Evolutionary conservation across 2,888 invertebrate species (phyloP).

Genomic region (Drosophila setosimentum): DNA sequence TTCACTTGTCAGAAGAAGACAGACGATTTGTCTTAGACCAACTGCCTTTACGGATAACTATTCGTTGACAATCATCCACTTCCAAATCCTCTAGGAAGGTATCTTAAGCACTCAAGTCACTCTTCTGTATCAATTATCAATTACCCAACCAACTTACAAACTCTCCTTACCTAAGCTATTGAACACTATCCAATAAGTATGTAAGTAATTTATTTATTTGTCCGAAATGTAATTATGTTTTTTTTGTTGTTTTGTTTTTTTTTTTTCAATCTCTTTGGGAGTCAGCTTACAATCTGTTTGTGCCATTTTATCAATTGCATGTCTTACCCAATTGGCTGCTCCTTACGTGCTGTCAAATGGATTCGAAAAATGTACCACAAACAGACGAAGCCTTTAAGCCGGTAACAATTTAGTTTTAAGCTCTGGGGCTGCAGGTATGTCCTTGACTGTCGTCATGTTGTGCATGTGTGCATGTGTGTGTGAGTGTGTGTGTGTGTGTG

Average conservation of each 20-base stretch:
- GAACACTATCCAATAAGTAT: not conserved
- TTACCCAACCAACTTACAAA: not conserved
- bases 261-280: not conserved
- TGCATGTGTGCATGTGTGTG: conserved; percentile 15
- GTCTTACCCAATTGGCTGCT: conserved; percentile 7
- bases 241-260: not conserved
- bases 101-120: not conserved
- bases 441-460: conserved; percentile 27
- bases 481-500: conserved; percentile 20
- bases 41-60: not conserved
- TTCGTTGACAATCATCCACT: not conserved
- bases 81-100: not conserved
- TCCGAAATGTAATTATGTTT: not conserved
- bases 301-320: conserved; percentile 1
- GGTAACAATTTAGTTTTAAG: conserved; percentile 48
- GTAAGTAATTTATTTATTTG: not conserved
- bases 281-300: not conserved
- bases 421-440: conserved; percentile 34
- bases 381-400: conserved; percentile 45
- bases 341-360: conserved; percentile 38
- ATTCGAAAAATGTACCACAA: conserved; percentile 28
- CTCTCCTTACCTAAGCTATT: not conserved
- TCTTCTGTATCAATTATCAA: not conserved
- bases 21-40: not conserved
- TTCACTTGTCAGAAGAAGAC: not conserved